Conservation (phyloP, 2,797 vertebrate species). For the Amblyraja radiata region DNA sequence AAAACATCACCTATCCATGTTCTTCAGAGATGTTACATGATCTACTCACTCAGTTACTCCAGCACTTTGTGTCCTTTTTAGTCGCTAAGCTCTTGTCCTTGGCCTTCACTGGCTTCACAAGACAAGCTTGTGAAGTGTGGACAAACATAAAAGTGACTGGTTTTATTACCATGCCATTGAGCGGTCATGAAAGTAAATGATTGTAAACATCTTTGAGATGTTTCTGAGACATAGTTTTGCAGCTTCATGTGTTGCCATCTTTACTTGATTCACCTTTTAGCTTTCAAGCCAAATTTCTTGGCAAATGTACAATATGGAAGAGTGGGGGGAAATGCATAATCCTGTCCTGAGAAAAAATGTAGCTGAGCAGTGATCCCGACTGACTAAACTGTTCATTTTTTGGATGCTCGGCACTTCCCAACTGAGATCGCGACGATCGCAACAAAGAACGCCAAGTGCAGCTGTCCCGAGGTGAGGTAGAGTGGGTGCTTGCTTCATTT, state of each 20-base stretch:
- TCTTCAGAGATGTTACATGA: too few relatives aligned
- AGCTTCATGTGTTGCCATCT: neutral
- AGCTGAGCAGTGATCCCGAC: too few relatives aligned
- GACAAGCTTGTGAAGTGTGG: slow-evolving; percentile 93
- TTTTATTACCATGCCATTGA: neutral
- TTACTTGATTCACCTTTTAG: neutral
- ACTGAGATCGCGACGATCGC: neutral
- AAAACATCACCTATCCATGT: too few relatives aligned
- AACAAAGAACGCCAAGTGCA: neutral
- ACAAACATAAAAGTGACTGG: slow-evolving; percentile 55
- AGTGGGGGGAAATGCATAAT: neutral
- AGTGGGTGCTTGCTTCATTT: neutral
- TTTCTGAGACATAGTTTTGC: neutral
- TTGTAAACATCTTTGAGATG: neutral
- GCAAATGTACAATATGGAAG: neutral
- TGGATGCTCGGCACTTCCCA: neutral
- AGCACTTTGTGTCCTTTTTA: slow-evolving; percentile 50
- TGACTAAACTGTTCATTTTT: neutral
- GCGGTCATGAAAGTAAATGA: neutral
- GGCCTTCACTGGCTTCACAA: slow-evolving; percentile 87
- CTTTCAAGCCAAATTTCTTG: neutral
- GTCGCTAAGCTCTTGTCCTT: slow-evolving; percentile 96
- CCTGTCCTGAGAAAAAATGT: neutral
- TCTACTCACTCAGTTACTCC: too few relatives aligned
- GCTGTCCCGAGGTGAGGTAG: neutral